phyloP scores from a whole-genome alignment of 2,797 vertebrate genomes.

The Microcaecilia unicolor region DNA sequence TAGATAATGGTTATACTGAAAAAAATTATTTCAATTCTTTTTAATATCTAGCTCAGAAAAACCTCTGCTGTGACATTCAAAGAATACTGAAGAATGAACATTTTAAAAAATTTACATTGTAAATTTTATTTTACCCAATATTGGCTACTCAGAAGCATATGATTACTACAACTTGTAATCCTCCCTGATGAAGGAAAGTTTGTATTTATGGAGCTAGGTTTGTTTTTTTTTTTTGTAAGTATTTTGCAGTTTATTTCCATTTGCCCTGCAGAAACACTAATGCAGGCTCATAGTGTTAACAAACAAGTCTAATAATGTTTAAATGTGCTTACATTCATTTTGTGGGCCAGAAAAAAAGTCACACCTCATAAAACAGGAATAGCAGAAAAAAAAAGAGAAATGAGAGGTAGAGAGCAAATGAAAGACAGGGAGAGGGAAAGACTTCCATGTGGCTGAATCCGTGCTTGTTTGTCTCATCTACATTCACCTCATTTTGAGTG shows the following conservation, averaged over 20 bases:
- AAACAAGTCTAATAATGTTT: constrained; percentile 32
- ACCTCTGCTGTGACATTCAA: too few relatives aligned
- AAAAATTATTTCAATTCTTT: too few relatives aligned
- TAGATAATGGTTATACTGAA: too few relatives aligned
- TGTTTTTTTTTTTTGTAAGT: constrained; percentile 16
- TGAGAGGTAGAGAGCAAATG: too few relatives aligned
- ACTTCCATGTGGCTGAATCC: constrained; percentile 25
- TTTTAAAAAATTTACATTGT: too few relatives aligned
- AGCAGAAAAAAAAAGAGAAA: constrained; percentile 55
- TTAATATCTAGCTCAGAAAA: too few relatives aligned
- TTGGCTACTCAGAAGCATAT: too few relatives aligned
- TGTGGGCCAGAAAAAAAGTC: constrained; percentile 11
- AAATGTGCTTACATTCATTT: constrained; percentile 25
- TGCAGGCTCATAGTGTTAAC: constrained; percentile 24
- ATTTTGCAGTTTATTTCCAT: constrained; percentile 59
- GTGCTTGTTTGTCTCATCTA: constrained; percentile 37
- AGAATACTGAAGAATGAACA: too few relatives aligned
- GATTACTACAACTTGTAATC: too few relatives aligned
- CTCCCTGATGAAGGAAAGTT: too few relatives aligned
- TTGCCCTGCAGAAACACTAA: constrained; percentile 56
- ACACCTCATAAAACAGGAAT: constrained; percentile 15
- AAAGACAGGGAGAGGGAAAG: not conserved
- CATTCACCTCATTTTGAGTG: constrained; percentile 53
- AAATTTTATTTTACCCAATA: too few relatives aligned
- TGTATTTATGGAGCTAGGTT: constrained; percentile 42